Evolutionary conservation across 1,140 invertebrate species (phyloP).

Genomic region (Lasioglossum baleicum): DNA sequence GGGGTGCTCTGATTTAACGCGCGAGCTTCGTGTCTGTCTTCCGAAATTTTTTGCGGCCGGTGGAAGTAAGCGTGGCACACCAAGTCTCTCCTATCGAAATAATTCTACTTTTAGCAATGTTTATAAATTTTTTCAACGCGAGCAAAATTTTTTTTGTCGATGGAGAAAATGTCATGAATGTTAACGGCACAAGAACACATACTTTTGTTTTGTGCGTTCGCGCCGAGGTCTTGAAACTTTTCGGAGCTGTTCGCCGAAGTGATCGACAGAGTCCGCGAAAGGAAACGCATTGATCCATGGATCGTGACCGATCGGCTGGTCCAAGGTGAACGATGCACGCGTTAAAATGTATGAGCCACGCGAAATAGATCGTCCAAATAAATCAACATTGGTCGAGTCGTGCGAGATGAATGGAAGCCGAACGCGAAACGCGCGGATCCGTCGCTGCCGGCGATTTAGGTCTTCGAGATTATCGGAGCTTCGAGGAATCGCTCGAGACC

Average conservation of each 20-base stretch:
- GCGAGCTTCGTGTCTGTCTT: background rate
- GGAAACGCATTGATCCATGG: constrained; percentile 13
- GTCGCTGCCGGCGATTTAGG: constrained; percentile 31
- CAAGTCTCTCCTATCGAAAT: no score
- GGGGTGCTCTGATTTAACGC: background rate
- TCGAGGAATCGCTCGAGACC: background rate
- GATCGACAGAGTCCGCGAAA: background rate
- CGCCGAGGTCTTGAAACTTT: background rate
- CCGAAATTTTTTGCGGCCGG: no score
- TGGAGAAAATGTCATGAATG: no score
- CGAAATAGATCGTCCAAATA: constrained; percentile 66
- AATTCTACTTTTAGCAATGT: no score
- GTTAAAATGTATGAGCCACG: constrained; percentile 49
- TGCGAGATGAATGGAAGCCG: constrained; percentile 52
- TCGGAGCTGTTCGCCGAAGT: background rate
- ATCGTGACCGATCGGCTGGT: constrained; percentile 49
- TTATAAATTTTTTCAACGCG: no score
- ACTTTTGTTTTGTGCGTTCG: no score
- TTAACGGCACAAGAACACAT: background rate
- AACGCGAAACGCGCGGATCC: constrained; percentile 12
- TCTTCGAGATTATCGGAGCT: constrained; percentile 21
- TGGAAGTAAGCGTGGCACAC: no score
- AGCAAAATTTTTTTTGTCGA: no score
- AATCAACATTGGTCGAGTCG: constrained; percentile 70
- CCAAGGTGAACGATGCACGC: constrained; percentile 59